Conservation (phyloP, 1,140 invertebrate genomes). For the Drosophila orosa region DNA sequence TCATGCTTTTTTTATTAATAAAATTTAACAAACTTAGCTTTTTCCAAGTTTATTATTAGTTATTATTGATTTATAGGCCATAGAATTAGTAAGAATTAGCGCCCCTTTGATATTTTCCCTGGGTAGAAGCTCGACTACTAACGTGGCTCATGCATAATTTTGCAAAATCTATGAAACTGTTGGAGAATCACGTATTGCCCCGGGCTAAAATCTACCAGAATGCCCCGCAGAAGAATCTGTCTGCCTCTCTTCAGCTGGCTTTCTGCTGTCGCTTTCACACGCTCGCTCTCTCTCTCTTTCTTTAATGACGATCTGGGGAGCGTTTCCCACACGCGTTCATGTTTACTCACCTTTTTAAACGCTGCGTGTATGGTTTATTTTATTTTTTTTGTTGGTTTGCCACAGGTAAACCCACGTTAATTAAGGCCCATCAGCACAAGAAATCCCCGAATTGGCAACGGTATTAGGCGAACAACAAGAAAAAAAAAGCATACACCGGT, state of each 20-base stretch:
- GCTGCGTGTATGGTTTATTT: background rate
- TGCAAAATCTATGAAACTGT: background rate
- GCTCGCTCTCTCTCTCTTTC: background rate
- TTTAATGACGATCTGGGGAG: background rate
- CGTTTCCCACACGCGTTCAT: slow-evolving; percentile 9
- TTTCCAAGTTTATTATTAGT: too few relatives aligned
- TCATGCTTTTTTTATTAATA: too few relatives aligned
- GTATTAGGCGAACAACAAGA: background rate
- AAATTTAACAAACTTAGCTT: too few relatives aligned
- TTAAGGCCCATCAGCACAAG: slow-evolving; percentile 14
- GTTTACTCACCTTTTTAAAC: slow-evolving; percentile 33
- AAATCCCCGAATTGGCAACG: slow-evolving; percentile 20
- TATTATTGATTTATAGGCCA: background rate
- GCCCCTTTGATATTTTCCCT: background rate
- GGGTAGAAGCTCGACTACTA: background rate
- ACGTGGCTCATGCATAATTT: background rate
- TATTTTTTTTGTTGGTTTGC: background rate
- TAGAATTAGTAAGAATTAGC: background rate
- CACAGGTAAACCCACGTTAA: slow-evolving; percentile 29
- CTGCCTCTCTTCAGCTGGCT: slow-evolving; percentile 1
- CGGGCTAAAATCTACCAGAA: slow-evolving; percentile 8
- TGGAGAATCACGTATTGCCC: background rate
- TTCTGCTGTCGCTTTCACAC: slow-evolving; percentile 9
- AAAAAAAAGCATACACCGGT: background rate
- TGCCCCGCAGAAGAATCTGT: background rate